Base-by-base conservation (phyloP, 2,797 vertebrate genomes). In the Hippocampus kuda region DNA sequence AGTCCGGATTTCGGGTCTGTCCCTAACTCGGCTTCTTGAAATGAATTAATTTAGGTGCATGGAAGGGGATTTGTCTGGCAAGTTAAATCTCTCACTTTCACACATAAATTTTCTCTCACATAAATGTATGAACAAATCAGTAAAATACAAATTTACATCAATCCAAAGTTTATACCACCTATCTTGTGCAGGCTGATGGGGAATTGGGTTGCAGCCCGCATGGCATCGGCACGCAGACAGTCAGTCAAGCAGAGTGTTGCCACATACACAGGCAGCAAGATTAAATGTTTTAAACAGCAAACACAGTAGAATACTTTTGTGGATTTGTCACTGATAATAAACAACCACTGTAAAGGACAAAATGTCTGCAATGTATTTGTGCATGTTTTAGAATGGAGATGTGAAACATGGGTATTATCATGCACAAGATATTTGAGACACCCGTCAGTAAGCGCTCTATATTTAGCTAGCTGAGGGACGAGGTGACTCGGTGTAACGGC, bases 371-470 rank as follows among this genome's bases (percentile, higher is more conserved):
- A 24, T 24, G 54, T 57, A 57, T 24, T 16, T 34, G 12, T 59
- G 57, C 13, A 30, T 30, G 18, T 53, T 24, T 57, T 81, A 77
- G 56, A 70, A 67, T 67, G 79, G 63, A 34, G 65, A 54, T 72
- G 64, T 75, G 78, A 67, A 69, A 78, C 70, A 70, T 24, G n/a
- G 53, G 53, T 54, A 54, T 24, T 12, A 54, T 69, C 71, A 71
- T 76, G 74, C 63, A 68, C 67, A 51, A 53, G 72, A 78, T 60
- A 68, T 2, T 60, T 66, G 56, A 70, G 75, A 81, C 74, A 70
- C 72, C 82, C 85, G 77, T 90, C 84, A 69, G 79, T 82, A 80
- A 77, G 60, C 42, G 66, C n/a, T 83, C 87, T 91, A 90, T 88
- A 87, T 87, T 89, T 89, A 89, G 80, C 54, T 3, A 27, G 5